phyloP scores from a whole-genome alignment of 2,888 invertebrate species.

The Scaptomyza polygonia region DNA sequence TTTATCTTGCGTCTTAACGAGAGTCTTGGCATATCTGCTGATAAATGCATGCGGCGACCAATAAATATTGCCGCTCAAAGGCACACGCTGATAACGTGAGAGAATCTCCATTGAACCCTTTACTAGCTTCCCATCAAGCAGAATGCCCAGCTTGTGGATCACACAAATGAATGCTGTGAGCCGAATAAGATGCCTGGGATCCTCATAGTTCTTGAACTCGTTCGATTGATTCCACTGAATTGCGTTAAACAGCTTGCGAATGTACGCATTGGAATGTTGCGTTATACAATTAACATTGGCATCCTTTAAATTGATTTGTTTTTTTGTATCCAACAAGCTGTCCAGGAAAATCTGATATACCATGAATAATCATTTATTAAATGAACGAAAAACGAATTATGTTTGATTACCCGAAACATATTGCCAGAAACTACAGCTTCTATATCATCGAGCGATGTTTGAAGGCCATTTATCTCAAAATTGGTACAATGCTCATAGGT shows the following conservation, averaged over 20 bases:
- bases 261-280: constrained; percentile 61
- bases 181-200: constrained; percentile 86
- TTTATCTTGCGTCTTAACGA: constrained; percentile 85
- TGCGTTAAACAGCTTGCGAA: constrained; percentile 43
- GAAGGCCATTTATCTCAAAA: constrained; percentile 87
- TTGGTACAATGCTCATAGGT: constrained; percentile 86
- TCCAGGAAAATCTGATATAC: constrained; percentile 55
- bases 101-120: constrained; percentile 89
- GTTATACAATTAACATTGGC: constrained; percentile 48
- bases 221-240: constrained; percentile 48
- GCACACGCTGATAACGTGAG: constrained; percentile 91
- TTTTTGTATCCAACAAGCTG: constrained; percentile 54
- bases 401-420: constrained; percentile 51
- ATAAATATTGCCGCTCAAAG: constrained; percentile 90
- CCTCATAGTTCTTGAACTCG: constrained; percentile 65
- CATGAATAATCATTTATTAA: background rate
- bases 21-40: constrained; percentile 86
- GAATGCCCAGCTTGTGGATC: constrained; percentile 90
- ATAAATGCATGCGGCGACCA: constrained; percentile 95
- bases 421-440: constrained; percentile 67
- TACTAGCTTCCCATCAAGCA: constrained; percentile 91
- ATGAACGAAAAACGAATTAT: background rate
- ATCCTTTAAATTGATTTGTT: constrained; percentile 54
- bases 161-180: constrained; percentile 89
- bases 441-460: constrained; percentile 88